Evolutionary conservation across 2,113 vertebrate species (phyloP).

Genomic region (human (Homo sapiens)): DNA sequence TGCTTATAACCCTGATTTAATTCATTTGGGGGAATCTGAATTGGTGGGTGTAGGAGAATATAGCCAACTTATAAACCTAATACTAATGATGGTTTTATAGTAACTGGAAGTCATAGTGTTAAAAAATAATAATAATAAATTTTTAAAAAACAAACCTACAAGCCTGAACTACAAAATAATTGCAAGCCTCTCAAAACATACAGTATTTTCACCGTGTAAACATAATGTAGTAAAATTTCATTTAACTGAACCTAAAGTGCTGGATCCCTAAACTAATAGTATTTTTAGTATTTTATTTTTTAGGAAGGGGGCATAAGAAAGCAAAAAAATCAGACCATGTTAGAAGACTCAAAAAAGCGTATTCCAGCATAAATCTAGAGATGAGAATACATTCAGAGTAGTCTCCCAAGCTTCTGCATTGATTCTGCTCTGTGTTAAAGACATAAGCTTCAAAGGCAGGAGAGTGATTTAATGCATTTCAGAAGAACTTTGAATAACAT

Average conservation of each 20-base stretch:
- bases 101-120: not conserved
- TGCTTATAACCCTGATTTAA: not conserved
- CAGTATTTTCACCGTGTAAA: not conserved
- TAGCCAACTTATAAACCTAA: not conserved
- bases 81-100: not conserved
- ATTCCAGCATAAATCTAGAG: not conserved
- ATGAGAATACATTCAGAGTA: not conserved
- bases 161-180: not conserved
- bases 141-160: not conserved
- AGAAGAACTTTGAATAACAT: not conserved
- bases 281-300: not conserved
- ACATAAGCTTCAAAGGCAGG: not conserved
- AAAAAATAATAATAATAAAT: not conserved
- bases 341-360: not conserved
- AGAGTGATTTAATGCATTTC: not conserved
- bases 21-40: not conserved
- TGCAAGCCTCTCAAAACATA: not conserved
- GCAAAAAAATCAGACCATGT: not conserved
- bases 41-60: not conserved
- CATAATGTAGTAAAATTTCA: not conserved
- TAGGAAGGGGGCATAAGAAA: not conserved
- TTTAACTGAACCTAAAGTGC: not conserved
- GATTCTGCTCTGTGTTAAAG: not conserved
- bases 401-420: not conserved
- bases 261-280: not conserved